Base-by-base conservation (phyloP, 2,113 vertebrate species). In the Aphyosemion australe region DNA sequence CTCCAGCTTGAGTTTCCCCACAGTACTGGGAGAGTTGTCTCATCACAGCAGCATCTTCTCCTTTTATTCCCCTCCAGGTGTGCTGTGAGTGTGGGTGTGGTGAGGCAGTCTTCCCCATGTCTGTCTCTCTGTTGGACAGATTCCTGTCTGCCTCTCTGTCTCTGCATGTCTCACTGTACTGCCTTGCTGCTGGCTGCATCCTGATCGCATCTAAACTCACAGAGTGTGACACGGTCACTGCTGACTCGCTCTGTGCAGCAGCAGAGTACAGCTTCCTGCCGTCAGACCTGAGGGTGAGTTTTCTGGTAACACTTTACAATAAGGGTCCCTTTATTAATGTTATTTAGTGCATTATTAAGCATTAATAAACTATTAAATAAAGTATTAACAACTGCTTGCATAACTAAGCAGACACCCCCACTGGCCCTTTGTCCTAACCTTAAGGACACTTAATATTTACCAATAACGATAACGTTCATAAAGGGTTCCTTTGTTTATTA, bases 201-300 rank as follows among this genome's bases (percentile, higher is more conserved):
- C 90, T 94, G 55, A 84, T 94, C 21, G 89, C 93, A 53, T 94
- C 93, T 12, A 94, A 94, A 52, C 88, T 94, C 55, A 77, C 78
- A 1, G 92, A 94, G 74, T 87, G 92, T 1, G 87, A 92, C 20
- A 87, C 69, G 2, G 66, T 94, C 45, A 72, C 80, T 0, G 82
- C 90, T 0, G 89, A 93, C 16, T 51, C 75, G 0, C 91, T 94
- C 12, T 93, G 92, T 13, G 87, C 90, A 2, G 90, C 91, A 0
- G 91, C 91, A 0, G 91, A 91, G 10, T 88, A 86, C 72, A 84
- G 85, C 74, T 93, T 93, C 80, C 79, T 60, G 53, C 75, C 87
- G 0, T 76, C 78, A 1, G 76, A 74, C 69, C 85, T 94, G 69
- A 59, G 89, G 88, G 94, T 94, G 73, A 42, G 73, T 59, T 55